Base-by-base conservation (phyloP, 2,888 invertebrate genomes). In the Alviniconcha strummeri region DNA sequence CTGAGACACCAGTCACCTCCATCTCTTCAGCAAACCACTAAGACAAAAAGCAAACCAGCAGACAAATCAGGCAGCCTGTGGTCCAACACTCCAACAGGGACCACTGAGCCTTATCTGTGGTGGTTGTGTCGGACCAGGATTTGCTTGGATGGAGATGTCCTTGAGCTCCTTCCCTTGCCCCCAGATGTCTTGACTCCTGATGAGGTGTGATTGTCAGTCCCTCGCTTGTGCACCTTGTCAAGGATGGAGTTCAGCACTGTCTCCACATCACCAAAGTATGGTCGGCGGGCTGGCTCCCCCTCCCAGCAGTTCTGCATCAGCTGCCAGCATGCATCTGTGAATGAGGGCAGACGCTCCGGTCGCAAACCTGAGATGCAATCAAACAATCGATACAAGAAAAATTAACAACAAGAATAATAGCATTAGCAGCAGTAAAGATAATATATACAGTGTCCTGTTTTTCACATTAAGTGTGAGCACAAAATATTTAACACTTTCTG, bases 301-400 rank as follows among this genome's bases (percentile, higher is more conserved):
- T 96, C 95, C 97, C 97, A 97, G 91, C 97, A 97, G 69, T 96
- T 95, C 91, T 96, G 95, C 97, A 97, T 97, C 69, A 97, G 94
- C 78, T 95, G 94, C 97, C 97, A 97, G 91, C 97, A 97, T 55
- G 96, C 96, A 84, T 96, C 96, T 78, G 96, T 95, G 94, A 97
- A 97, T 87, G 95, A 95, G 0, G 96, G 94, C 19, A 97, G 94
- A 81, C 96, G 95, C 92, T 97, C 97, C 4, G 97, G 97, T 8
- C 97, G 95, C 13, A 96, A 95, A 82, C 97, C 97, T 97, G 90
- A 69, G 9, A 52, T 4, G 52, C n/a, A 64, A 57, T 13, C 5
- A 54, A 67, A 57, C 4, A 6, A 64, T 15, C 3, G 36, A 36
- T 36, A 36, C 36, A 36, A 1, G 36, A 36, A 36, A 36, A 36